Evolutionary conservation across 2,113 vertebrate genomes (phyloP).

Genomic region (Tamias sibiricus): DNA sequence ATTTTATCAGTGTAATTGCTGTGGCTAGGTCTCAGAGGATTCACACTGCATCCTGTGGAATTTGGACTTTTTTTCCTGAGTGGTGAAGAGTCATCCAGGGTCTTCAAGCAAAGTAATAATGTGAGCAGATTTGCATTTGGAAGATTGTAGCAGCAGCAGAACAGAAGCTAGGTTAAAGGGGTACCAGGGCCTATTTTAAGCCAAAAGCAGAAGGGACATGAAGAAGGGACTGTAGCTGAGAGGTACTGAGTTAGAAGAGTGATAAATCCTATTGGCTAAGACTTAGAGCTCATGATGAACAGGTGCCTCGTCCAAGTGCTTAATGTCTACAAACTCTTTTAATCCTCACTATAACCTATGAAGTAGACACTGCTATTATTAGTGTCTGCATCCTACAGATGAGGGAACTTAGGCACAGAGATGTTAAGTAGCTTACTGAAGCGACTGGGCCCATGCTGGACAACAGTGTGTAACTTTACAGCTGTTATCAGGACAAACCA

Average conservation of each 20-base stretch:
- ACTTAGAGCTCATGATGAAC: background rate
- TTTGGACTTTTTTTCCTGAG: background rate
- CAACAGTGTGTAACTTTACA: background rate
- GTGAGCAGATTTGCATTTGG: constrained; percentile 32
- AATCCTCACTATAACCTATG: background rate
- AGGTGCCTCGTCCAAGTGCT: background rate
- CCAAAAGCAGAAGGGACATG: background rate
- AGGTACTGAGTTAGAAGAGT: background rate
- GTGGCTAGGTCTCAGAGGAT: background rate
- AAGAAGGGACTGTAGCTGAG: background rate
- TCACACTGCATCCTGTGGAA: background rate
- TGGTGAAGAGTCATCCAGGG: background rate
- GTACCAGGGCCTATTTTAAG: background rate
- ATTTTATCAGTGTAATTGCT: background rate
- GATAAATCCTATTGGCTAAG: background rate
- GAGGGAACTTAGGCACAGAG: background rate
- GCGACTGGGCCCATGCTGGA: background rate
- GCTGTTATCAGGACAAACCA: background rate
- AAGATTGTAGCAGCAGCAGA: background rate
- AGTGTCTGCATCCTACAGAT: background rate
- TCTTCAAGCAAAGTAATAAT: background rate
- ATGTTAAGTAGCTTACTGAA: background rate
- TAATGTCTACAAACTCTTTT: background rate
- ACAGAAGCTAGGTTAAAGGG: background rate
- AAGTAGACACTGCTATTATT: background rate